These are phyloP conservation scores for Galaxias olidus DNA, from an alignment of 2,797 vertebrate species.

Conservation along the genomic window DNA sequence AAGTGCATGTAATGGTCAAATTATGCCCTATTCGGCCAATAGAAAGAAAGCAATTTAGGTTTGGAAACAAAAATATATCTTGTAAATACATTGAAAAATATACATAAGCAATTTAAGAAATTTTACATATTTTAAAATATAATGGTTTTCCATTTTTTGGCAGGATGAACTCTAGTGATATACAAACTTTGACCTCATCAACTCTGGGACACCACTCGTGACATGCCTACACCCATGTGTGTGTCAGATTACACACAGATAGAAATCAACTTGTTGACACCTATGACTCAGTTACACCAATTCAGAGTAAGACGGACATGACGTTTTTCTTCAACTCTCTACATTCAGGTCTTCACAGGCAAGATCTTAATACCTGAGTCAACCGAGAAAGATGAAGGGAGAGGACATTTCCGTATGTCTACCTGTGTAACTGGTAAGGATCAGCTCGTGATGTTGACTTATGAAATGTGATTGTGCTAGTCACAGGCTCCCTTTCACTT, in stretches of 20 bases:
- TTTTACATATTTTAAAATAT: constrained; percentile 64
- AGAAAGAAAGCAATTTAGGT: constrained; percentile 43
- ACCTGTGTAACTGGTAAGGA: too few relatives aligned
- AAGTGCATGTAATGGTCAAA: constrained; percentile 72
- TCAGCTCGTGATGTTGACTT: too few relatives aligned
- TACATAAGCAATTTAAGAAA: constrained; percentile 65
- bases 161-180: constrained; percentile 69
- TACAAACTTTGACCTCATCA: constrained; percentile 53
- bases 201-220: constrained; percentile 10
- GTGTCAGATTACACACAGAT: constrained; percentile 8
- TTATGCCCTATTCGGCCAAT: constrained; percentile 53
- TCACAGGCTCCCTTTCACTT: too few relatives aligned
- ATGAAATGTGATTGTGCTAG: too few relatives aligned
- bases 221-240: constrained; percentile 28
- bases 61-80: constrained; percentile 65
- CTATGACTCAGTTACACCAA: constrained; percentile 9
- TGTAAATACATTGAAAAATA: constrained; percentile 67
- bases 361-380: constrained; percentile 63
- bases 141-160: constrained; percentile 64
- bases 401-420: neutral
- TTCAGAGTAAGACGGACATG: constrained; percentile 17
- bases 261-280: neutral
- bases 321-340: constrained; percentile 27
- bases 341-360: constrained; percentile 38
- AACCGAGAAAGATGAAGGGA: constrained; percentile 44